Evolutionary conservation across 2,113 vertebrate genomes (phyloP).

Genomic region (Rattus rattus): DNA sequence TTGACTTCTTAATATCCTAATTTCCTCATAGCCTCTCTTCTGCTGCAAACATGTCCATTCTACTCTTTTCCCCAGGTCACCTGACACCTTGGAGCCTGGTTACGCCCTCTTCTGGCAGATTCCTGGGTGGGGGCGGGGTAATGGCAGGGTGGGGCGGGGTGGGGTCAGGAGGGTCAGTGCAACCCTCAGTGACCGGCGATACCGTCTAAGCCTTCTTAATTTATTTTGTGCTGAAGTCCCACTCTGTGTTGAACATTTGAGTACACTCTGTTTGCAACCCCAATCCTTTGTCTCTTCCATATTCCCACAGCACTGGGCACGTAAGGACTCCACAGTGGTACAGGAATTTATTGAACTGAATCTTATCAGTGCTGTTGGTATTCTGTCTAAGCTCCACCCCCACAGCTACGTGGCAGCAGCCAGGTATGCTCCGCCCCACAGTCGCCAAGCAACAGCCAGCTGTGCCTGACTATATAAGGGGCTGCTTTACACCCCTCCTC

Average conservation of each 20-base stretch:
- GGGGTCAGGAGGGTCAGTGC: neutral
- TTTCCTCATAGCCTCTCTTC: neutral
- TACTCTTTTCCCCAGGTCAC: accelerated
- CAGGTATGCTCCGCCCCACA: no score
- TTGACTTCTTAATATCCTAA: neutral
- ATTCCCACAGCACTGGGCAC: accelerated
- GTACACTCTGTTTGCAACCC: accelerated
- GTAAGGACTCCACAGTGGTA: neutral
- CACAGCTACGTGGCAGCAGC: no score
- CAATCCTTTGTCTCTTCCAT: accelerated
- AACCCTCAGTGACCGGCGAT: accelerated
- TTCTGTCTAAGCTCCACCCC: no score
- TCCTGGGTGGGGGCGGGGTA: neutral
- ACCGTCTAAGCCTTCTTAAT: neutral
- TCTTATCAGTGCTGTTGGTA: neutral
- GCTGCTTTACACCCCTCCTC: no score
- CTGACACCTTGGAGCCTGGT: accelerated
- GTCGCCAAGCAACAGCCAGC: no score
- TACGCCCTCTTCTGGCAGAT: neutral
- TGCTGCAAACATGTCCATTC: neutral
- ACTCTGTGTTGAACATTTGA: neutral
- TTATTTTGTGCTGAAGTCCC: neutral
- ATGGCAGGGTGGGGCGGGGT: no score
- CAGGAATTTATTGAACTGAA: no score
- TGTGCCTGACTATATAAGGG: no score